Percentiles rank a stretch among this genome's conserved stretches.
These are phyloP conservation scores for Atlantisia rogersi DNA, from an alignment of 2,113 vertebrate genomes.

Conservation along the genomic window DNA sequence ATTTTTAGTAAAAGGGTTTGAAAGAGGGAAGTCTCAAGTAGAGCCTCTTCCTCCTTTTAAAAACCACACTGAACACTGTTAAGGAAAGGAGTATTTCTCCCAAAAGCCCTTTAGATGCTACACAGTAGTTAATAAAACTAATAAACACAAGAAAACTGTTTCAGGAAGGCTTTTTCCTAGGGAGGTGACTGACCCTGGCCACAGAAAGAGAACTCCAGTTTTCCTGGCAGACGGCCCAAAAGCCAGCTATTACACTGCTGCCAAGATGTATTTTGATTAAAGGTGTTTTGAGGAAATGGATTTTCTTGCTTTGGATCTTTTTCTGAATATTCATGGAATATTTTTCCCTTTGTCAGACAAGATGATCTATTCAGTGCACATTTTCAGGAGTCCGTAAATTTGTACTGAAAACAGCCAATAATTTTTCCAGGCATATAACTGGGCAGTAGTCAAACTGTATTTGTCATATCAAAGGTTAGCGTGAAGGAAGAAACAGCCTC, in stretches of 20 bases:
- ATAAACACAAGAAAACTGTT: neutral
- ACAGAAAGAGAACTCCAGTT: neutral
- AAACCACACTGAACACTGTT: neutral
- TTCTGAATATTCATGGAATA: neutral
- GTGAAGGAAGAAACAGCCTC: neutral
- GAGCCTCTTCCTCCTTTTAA: neutral
- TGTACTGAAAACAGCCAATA: neutral
- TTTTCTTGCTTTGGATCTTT: conserved; percentile 9
- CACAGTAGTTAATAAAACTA: neutral
- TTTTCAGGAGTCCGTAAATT: conserved; percentile 21
- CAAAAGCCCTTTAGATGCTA: neutral
- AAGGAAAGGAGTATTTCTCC: neutral
- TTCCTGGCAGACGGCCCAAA: neutral
- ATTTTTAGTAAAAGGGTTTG: neutral
- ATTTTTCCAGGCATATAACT: conserved; percentile 5
- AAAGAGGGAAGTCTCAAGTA: neutral
- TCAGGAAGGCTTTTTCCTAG: neutral
- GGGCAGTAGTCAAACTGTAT: conserved; percentile 19
- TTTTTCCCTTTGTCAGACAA: neutral
- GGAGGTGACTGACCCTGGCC: neutral
- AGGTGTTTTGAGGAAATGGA: conserved; percentile 36
- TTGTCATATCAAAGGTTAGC: neutral
- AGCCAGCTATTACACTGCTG: neutral
- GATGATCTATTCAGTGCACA: neutral
- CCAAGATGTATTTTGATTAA: conserved; percentile 15